Percentiles rank a stretch among this genome's conserved stretches.
phyloP scores from a whole-genome alignment of 2,888 invertebrate genomes.

The Cepaea hortensis region DNA sequence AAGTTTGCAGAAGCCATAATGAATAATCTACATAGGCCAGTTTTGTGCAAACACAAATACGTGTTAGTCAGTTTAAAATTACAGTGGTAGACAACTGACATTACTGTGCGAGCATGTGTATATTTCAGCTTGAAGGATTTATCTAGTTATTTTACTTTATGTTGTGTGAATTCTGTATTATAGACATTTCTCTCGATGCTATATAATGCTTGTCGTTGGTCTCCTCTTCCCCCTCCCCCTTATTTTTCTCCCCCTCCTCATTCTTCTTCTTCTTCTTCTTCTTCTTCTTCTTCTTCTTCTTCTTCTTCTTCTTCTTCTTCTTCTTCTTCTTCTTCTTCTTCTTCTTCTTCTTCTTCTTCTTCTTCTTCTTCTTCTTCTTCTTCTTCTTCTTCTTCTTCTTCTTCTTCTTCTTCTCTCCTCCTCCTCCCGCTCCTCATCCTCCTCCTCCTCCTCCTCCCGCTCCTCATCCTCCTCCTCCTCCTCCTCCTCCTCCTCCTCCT shows the following conservation, averaged over 20 bases:
- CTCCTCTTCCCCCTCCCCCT: not conserved
- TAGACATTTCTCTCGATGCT: not conserved
- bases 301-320: not conserved
- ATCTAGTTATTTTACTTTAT: too few species aligned
- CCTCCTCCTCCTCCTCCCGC: not conserved
- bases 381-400: not conserved
- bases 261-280: not conserved
- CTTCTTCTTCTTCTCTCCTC: not conserved
- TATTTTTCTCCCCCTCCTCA: not conserved
- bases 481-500: not conserved
- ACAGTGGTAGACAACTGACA: too few species aligned
- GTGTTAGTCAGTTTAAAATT: too few species aligned
- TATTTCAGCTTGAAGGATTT: too few species aligned
- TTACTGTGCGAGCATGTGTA: too few species aligned
- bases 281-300: not conserved
- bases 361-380: not conserved
- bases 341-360: not conserved
- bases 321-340: not conserved
- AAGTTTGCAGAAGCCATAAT: too few species aligned
- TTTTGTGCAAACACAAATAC: too few species aligned
- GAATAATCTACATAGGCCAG: too few species aligned
- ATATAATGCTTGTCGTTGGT: not conserved
- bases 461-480: not conserved
- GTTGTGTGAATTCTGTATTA: not conserved
- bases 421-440: not conserved